Percentiles rank a stretch among this genome's conserved stretches.
Conservation (phyloP, 1,140 invertebrate genomes). For the Arctopsyche grandis region DNA sequence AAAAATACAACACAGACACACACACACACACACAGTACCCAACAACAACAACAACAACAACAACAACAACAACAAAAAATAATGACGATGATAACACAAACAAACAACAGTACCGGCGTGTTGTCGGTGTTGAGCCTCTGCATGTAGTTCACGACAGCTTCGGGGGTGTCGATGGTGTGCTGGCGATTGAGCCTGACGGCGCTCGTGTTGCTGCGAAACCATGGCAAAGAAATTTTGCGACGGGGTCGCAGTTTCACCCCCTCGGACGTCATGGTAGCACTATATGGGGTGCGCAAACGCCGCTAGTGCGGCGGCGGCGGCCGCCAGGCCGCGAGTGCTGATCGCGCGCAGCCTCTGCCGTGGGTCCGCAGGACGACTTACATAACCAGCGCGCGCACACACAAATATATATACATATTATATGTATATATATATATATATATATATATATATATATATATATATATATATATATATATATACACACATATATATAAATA, state of each 20-base stretch:
- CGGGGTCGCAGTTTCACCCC: slow-evolving; percentile 68
- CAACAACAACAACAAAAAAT: no score
- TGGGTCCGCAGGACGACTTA: slow-evolving; percentile 17
- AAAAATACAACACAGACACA: no score
- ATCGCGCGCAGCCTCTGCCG: slow-evolving; percentile 22
- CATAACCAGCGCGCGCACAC: slow-evolving; percentile 25
- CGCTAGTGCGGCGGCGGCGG: slow-evolving; percentile 38
- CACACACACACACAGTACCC: no score
- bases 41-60: no score
- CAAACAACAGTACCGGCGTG: neutral
- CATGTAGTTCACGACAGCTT: slow-evolving; percentile 78
- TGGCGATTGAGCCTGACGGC: slow-evolving; percentile 79
- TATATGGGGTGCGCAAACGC: slow-evolving; percentile 22
- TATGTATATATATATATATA: neutral
- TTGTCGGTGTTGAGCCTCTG: slow-evolving; percentile 45
- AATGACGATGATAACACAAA: neutral
- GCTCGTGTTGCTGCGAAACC: slow-evolving; percentile 81
- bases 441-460: neutral
- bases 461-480: neutral
- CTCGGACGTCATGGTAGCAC: slow-evolving; percentile 10
- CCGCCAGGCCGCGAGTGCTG: slow-evolving; percentile 56
- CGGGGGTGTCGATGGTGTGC: slow-evolving; percentile 89
- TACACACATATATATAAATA: neutral
- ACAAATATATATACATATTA: neutral
- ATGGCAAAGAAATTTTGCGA: slow-evolving; percentile 87